Evolutionary conservation across 2,888 invertebrate genomes (phyloP), one percentile per base, ranked within the genome.

Genomic region (Melanostoma scalare): DNA sequence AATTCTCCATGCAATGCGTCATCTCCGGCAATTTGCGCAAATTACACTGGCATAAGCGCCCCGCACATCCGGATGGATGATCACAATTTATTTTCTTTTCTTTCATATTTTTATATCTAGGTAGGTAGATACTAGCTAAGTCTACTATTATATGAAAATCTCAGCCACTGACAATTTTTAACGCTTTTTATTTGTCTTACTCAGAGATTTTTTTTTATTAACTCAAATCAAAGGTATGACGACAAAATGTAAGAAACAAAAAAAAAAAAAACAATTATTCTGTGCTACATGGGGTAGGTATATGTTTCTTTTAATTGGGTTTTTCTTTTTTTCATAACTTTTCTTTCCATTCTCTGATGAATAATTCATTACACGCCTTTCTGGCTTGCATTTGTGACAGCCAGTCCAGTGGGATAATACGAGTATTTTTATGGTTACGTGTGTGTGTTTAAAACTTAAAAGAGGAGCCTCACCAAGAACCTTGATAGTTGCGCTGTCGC

Each of bases 331-430:
- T 46, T 50, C 36, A 68, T 67, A 60, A 60, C 74, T 68, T 69
- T 78, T 55, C 48, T 61, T 67, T 46, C 44, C 46, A 71, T 58
- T 52, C 48, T 38, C 9, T 48, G 35, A 84, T 84, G 74, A 84
- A 84, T 84, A 67, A 84, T 84, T 79, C 84, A 84, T 84, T 65
- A 44, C 78, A 84, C 78, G 65, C 69, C 78, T 73, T 74, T 74
- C 56, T 67, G 73, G 52, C 67, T 35, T 56, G 63, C 61, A 63
- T 56, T 40, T 20, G 44, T 67, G 67, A 73, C 73, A 63, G 44
- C 5, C 78, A 46, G 40, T 31, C 30, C 52, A 40, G 36, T 67
- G 40, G 67, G 40, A 53, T 53, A 44, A 10, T 53, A 20, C 40
- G 33, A 40, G 52, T 42, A 4, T 30, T 8, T 65, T 1, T 33